Evolutionary conservation across 2,888 invertebrate genomes (phyloP), one percentile per base, ranked within the genome.

Genomic region (Cactoblastis cactorum): DNA sequence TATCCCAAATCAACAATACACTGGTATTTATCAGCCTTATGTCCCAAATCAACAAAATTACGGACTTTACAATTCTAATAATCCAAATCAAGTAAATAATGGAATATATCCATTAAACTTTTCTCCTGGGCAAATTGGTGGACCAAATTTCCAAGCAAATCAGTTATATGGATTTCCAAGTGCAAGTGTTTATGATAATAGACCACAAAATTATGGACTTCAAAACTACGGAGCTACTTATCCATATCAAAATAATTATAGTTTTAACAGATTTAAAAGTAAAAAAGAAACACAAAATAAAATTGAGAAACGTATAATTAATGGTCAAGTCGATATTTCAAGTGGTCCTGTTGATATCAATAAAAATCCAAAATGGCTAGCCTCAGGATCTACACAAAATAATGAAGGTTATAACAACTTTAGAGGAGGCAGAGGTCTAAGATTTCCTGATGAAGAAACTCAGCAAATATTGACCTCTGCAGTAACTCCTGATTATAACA

Each of bases 261-360:
- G 65, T 12, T 48, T 52, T n/a, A 67, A 65, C 47, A 58, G 51
- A 56, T 69, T 54, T 39, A 74, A 59, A 58, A 61, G 61, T 11
- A 33, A 37, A 15, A 47, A 55, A 17, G 51, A 54, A 19, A 49
- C 60, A 24, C 54, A 52, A 33, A 62, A 61, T 18, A 57, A 58
- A 57, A 77, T 78, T 35, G 67, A 85, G 54, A 77, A 73, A 58
- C 70, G 85, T 9, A 83, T 86, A 55, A 80, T 85, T 65, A 83
- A 80, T 53, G 80, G 68, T 53, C 80, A 74, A 18, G 61, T 50
- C 5, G 50, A 61, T 43, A 58, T 61, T 38, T 56, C 56, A 33
- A 57, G 60, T 49, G 58, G 61, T 1, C 3, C 14, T 33, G 41
- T 46, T 35, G 57, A 63, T 19, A 49, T 62, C 28, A 56, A 58